A percentile compares a stretch with the other conserved stretches of the same genome.
Evolutionary conservation across 2,113 vertebrate genomes (phyloP).

Genomic region (Myanophis thanlyinensis): DNA sequence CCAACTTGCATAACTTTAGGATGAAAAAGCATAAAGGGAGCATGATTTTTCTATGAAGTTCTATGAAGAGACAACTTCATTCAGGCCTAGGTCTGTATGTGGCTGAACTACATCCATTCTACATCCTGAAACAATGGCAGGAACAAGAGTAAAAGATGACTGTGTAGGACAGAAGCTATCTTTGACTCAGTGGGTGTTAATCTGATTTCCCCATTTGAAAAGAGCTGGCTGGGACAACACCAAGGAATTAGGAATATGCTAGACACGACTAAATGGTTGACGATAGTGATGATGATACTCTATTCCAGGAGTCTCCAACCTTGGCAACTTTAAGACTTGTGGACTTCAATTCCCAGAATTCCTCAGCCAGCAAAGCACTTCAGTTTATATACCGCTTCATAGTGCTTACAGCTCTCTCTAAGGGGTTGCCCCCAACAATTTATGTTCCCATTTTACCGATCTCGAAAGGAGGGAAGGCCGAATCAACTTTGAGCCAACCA

Average conservation of each 20-base stretch:
- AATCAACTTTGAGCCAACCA: too few species aligned
- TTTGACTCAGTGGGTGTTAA: background rate
- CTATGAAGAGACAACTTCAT: background rate
- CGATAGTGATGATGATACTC: background rate
- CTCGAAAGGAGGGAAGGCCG: too few species aligned
- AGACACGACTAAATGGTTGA: background rate
- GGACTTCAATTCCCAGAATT: too few species aligned
- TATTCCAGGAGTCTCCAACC: too few species aligned
- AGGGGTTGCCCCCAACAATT: too few species aligned
- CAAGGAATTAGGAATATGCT: background rate
- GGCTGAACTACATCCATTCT: background rate
- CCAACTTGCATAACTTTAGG: background rate
- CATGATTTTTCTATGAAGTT: background rate
- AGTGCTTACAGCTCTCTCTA: too few species aligned
- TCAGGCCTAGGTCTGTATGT: background rate
- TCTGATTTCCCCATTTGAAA: background rate
- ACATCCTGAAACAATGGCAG: background rate
- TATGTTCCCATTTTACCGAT: too few species aligned
- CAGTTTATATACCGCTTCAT: too few species aligned
- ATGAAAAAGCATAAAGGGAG: background rate
- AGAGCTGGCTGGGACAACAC: background rate
- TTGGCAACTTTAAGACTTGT: too few species aligned
- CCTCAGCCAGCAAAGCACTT: too few species aligned
- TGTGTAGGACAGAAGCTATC: background rate
- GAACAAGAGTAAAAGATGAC: background rate